Percentiles rank a stretch among this genome's conserved stretches.
Evolutionary conservation across 2,888 invertebrate species (phyloP).

Genomic region (Catocala sponsa): DNA sequence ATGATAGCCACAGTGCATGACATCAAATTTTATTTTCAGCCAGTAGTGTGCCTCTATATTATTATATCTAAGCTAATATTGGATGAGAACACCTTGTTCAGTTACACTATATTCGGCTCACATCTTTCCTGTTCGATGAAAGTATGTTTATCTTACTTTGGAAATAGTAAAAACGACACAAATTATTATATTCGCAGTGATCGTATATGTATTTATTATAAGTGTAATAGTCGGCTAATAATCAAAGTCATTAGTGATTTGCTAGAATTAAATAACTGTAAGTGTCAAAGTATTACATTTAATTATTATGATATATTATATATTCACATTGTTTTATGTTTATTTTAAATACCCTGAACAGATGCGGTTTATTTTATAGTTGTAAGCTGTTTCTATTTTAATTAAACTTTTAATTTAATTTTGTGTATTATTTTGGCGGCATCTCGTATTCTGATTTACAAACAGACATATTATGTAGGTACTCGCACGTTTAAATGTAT

Average conservation of each 20-base stretch:
- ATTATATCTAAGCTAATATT: too few relatives aligned
- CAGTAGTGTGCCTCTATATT: too few relatives aligned
- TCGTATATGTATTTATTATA: neutral
- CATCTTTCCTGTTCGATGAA: too few relatives aligned
- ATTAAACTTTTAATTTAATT: constrained; percentile 54
- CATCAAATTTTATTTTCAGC: too few relatives aligned
- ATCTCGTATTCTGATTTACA: neutral
- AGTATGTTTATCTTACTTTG: too few relatives aligned
- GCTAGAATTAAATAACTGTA: constrained; percentile 46
- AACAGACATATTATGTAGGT: neutral
- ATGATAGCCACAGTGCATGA: too few relatives aligned
- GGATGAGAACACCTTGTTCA: too few relatives aligned
- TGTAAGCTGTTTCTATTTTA: constrained; percentile 62
- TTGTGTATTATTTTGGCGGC: constrained; percentile 9
- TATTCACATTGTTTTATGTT: constrained; percentile 32
- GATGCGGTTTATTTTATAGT: constrained; percentile 43
- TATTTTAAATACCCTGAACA: constrained; percentile 18
- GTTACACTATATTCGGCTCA: too few relatives aligned
- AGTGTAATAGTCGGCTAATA: constrained; percentile 6
- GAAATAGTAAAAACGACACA: too few relatives aligned
- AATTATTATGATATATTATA: constrained; percentile 34
- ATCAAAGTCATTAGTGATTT: constrained; percentile 50
- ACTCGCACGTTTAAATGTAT: too few relatives aligned
- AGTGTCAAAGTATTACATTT: constrained; percentile 13
- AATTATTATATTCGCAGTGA: neutral